These are phyloP conservation scores for Lasioglossum morio DNA, from an alignment of 2,888 invertebrate genomes.

Conservation along the genomic window DNA sequence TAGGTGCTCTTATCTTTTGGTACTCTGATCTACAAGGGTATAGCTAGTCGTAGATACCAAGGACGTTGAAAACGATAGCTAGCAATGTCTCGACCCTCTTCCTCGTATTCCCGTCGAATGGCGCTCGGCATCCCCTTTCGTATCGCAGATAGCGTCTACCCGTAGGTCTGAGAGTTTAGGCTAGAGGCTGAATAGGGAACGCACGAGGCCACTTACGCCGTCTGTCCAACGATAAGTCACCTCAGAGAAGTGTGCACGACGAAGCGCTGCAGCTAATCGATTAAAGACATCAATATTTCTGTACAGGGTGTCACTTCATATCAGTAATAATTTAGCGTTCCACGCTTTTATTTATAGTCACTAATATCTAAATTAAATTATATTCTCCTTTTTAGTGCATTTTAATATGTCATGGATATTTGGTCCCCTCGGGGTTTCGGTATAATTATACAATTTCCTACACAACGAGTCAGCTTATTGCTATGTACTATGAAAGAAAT, in stretches of 20 bases:
- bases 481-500: too few species aligned
- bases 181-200: not conserved
- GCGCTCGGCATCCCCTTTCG: constrained; percentile 6
- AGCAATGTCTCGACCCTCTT: not conserved
- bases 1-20: constrained; percentile 5
- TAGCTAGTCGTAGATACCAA: constrained; percentile 23
- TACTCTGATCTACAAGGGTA: not conserved
- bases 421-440: too few species aligned
- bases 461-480: too few species aligned
- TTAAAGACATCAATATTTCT: not conserved
- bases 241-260: not conserved
- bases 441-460: too few species aligned
- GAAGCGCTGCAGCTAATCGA: not conserved
- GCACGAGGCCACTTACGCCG: not conserved
- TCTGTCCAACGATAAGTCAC: not conserved
- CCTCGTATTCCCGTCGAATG: not conserved
- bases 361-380: too few species aligned
- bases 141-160: constrained; percentile 6
- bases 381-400: too few species aligned
- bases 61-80: constrained; percentile 2
- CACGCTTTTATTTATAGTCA: too few species aligned
- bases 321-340: too few species aligned
- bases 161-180: not conserved
- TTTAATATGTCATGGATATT: too few species aligned
- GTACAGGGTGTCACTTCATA: not conserved